phyloP scores from a whole-genome alignment of 2,797 vertebrate genomes.

The Ctenochaetus hawaiiensis region DNA sequence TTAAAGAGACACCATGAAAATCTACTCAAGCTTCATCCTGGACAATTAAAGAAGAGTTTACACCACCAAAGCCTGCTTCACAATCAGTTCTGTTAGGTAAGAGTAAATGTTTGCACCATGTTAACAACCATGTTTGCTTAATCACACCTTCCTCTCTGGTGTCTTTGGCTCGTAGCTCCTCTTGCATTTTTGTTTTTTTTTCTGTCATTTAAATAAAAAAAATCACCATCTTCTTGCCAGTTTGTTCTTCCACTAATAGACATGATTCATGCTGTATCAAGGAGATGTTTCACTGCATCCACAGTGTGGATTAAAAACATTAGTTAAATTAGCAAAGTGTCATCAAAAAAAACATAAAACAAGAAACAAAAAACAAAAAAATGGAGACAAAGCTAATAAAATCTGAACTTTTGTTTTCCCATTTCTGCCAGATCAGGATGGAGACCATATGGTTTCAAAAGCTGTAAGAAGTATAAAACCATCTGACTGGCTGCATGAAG shows the following conservation, averaged over 20 bases:
- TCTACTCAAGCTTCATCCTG: neutral
- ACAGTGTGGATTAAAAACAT: neutral
- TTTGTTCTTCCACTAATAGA: neutral
- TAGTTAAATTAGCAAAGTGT: neutral
- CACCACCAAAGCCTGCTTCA: too few species aligned
- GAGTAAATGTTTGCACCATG: too few species aligned
- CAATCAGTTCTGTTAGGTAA: too few species aligned
- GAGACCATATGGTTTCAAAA: conserved; percentile 53
- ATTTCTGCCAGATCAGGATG: conserved; percentile 48
- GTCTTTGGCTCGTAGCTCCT: neutral
- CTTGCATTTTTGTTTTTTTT: conserved; percentile 3
- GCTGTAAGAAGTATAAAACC: conserved; percentile 29
- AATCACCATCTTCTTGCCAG: conserved; percentile 12
- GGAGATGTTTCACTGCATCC: neutral
- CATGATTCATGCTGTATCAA: neutral
- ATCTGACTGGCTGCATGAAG: neutral
- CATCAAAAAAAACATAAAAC: neutral
- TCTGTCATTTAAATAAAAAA: neutral
- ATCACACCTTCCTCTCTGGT: conserved; percentile 10
- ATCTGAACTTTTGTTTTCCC: conserved; percentile 1
- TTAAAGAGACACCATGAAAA: neutral
- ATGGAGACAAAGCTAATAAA: conserved; percentile 2
- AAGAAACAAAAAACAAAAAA: neutral
- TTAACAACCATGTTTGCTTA: neutral
- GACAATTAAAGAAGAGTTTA: neutral